A percentile compares a stretch with the other conserved stretches of the same genome.
Evolutionary conservation across 2,888 invertebrate species (phyloP).

Genomic region (Polia nebulosa): DNA sequence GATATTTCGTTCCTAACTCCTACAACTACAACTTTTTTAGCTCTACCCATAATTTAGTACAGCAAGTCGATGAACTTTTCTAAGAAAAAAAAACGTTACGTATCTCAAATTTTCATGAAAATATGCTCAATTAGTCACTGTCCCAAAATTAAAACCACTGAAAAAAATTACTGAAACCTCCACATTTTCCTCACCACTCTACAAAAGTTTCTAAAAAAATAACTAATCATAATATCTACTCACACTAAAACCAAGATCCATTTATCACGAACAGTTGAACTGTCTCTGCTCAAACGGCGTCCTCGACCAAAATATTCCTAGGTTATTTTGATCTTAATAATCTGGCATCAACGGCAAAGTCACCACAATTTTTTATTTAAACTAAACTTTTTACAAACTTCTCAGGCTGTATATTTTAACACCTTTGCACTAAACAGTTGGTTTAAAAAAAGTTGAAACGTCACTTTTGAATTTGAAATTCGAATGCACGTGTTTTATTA

Average conservation of each 20-base stretch:
- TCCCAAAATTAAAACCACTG: neutral
- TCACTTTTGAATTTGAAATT: slow-evolving; percentile 66
- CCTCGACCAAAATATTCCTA: slow-evolving; percentile 77
- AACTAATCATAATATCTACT: slow-evolving; percentile 39
- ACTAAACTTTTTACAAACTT: slow-evolving; percentile 62
- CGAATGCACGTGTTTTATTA: slow-evolving; percentile 65
- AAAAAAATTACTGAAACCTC: neutral
- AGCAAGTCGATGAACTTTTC: neutral
- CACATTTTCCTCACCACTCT: neutral
- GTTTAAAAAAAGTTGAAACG: slow-evolving; percentile 59
- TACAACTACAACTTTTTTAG: neutral
- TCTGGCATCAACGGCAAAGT: slow-evolving; percentile 73
- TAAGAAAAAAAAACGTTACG: neutral
- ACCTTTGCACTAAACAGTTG: slow-evolving; percentile 31
- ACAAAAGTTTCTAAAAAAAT: slow-evolving; percentile 4
- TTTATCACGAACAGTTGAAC: slow-evolving; percentile 68
- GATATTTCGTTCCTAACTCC: neutral
- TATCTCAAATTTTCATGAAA: too few species aligned
- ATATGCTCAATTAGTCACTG: neutral
- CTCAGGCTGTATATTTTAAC: slow-evolving; percentile 16
- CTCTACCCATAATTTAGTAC: neutral
- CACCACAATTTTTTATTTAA: slow-evolving; percentile 57
- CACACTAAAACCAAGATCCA: slow-evolving; percentile 63
- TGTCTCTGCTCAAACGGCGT: slow-evolving; percentile 67
- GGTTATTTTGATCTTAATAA: slow-evolving; percentile 77